These are phyloP conservation scores for Sarcophaga variegata DNA, from an alignment of 2,888 invertebrate genomes.

Conservation along the genomic window DNA sequence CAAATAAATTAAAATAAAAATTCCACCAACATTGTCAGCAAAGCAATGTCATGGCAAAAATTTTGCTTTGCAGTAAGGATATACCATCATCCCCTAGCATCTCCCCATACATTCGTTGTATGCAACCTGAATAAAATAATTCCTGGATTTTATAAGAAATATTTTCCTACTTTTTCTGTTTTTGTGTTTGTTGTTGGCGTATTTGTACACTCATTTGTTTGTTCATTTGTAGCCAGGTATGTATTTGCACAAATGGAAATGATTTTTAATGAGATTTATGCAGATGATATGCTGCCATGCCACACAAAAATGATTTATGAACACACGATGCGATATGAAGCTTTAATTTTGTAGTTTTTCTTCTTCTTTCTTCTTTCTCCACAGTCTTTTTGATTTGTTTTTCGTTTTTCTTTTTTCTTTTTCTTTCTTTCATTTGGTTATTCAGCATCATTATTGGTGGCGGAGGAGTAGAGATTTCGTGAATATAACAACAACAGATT, in stretches of 20 bases:
- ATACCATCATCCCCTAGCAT: too few species aligned
- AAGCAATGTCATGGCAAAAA: too few species aligned
- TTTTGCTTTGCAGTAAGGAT: too few species aligned
- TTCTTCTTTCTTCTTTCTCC: not conserved
- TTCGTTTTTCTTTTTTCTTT: too few species aligned
- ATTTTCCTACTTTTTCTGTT: not conserved
- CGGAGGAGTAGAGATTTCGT: too few species aligned
- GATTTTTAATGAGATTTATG: constrained; percentile 77
- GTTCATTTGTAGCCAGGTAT: constrained; percentile 20
- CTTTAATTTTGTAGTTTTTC: constrained; percentile 64
- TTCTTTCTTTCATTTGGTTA: not conserved
- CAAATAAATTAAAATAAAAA: too few species aligned
- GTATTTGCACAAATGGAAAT: constrained; percentile 63
- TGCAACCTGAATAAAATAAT: constrained; percentile 2
- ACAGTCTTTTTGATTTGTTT: not conserved
- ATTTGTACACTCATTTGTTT: not conserved
- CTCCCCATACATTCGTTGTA: not conserved
- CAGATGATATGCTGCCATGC: constrained; percentile 75
- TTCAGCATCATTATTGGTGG: too few species aligned
- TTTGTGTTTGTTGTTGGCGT: not conserved
- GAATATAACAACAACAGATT: too few species aligned
- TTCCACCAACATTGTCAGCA: too few species aligned
- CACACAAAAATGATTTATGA: constrained; percentile 77
- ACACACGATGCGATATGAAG: constrained; percentile 55
- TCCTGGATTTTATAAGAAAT: not conserved